Percentiles rank a stretch among this genome's conserved stretches.
phyloP scores from a whole-genome alignment of 2,113 vertebrate genomes.

The Tachycineta bicolor region DNA sequence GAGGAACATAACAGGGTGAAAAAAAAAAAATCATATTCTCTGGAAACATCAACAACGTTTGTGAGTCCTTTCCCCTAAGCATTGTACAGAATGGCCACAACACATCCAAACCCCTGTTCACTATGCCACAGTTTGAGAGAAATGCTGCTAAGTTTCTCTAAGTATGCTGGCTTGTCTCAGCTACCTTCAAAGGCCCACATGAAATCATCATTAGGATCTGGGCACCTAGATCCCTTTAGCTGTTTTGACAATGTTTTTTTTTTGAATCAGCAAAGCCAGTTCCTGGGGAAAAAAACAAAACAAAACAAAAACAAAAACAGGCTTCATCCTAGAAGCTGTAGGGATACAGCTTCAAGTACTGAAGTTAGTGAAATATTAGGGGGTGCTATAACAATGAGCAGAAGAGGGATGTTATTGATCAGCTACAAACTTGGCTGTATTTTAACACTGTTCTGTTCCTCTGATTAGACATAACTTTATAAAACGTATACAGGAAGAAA shows the following conservation, averaged over 20 bases:
- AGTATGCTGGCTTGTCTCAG: background rate
- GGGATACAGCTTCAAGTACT: background rate
- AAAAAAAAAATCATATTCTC: background rate
- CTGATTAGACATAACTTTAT: background rate
- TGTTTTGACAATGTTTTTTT: background rate
- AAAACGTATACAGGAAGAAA: background rate
- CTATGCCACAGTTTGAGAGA: background rate
- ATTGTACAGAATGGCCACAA: background rate
- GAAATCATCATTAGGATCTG: background rate
- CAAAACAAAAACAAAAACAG: background rate
- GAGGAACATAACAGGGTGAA: slow-evolving; percentile 30
- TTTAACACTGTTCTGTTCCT: background rate
- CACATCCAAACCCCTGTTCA: background rate
- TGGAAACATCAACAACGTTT: background rate
- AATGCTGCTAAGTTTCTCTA: background rate
- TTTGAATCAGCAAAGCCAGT: background rate
- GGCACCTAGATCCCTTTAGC: background rate
- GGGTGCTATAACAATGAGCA: background rate
- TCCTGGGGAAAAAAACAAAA: background rate
- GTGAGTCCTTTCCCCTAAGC: background rate
- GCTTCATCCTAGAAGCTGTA: background rate
- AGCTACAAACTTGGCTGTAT: background rate
- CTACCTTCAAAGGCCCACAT: background rate
- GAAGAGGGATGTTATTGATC: background rate
- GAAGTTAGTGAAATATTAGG: background rate